Evolutionary conservation across 1,140 invertebrate species (phyloP), one percentile per base, ranked within the genome.

Genomic region (Diabrotica undecimpunctata): DNA sequence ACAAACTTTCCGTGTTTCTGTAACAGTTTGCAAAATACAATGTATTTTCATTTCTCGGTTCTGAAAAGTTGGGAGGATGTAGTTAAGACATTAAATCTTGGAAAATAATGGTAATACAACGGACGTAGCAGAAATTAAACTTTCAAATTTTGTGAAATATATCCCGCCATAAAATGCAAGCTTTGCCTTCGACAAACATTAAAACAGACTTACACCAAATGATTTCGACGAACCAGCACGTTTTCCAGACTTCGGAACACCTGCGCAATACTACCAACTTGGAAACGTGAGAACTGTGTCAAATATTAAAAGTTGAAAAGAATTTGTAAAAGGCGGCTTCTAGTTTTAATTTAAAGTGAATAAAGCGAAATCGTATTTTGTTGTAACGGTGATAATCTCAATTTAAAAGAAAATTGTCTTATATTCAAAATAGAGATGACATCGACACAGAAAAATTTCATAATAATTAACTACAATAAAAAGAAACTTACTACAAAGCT

Each of bases 61-160:
- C 41, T n/a, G 8, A 6, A 46, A 46, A 46, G 41, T 46, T 46
- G 8, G n/a, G 41, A 46, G 41, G 41, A 46, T 46, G 41, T n/a
- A 46, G 5, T 46, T 46, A n/a, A 46, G 41, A 46, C 41, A 46
- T 46, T 46, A 46, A 46, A 46, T 46, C 41, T 46, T 46, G 41
- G 5, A 46, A 46, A 46, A 46, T 46, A 46, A 46, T 46, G 41
- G n/a, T 46, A 46, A 46, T 46, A 46, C 8, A 46, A n/a, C 41
- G 41, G 41, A 46, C 41, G n/a, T 46, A 46, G n/a, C 41, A 46
- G 41, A 46, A 46, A 46, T 46, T 46, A 46, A 46, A 46, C 41
- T 46, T 46, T 46, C 41, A 46, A 46, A 46, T 46, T 46, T 46
- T 46, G 41, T 46, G 41, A 46, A 46, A 46, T 46, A 46, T 46